Evolutionary conservation across 2,888 invertebrate species (phyloP).

Genomic region (Diarsia mendica): DNA sequence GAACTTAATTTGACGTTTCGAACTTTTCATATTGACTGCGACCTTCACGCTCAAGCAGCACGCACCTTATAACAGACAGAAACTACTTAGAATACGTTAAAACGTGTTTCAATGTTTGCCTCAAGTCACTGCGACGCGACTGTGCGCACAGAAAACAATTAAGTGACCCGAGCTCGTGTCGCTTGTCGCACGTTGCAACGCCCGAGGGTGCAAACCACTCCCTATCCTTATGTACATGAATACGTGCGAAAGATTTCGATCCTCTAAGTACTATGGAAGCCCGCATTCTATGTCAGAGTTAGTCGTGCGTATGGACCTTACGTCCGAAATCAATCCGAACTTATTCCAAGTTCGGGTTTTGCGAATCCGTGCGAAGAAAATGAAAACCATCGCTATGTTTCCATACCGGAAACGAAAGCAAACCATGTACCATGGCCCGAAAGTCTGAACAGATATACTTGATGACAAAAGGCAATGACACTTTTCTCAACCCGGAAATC

Average conservation of each 20-base stretch:
- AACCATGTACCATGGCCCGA: no score
- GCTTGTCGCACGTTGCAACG: not conserved
- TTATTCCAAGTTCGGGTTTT: constrained; percentile 5
- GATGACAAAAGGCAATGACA: not conserved
- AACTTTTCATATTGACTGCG: no score
- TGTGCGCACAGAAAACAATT: not conserved
- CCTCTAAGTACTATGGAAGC: not conserved
- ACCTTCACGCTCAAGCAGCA: no score
- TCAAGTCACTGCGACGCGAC: not conserved
- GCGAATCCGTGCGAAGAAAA: constrained; percentile 14
- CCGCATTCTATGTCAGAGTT: constrained; percentile 1
- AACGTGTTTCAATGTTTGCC: not conserved
- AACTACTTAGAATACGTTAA: no score
- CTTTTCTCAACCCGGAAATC: not conserved
- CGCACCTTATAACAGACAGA: no score
- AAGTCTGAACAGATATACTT: no score
- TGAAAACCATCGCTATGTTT: not conserved
- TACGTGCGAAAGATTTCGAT: not conserved
- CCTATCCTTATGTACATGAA: not conserved
- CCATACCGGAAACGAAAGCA: not conserved
- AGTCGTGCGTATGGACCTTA: constrained; percentile 29
- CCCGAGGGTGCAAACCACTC: not conserved
- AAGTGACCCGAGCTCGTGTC: not conserved
- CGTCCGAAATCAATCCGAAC: constrained; percentile 27
- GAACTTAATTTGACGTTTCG: no score